Conservation (phyloP, 2,113 vertebrate species). For the Periophthalmus modestus region DNA sequence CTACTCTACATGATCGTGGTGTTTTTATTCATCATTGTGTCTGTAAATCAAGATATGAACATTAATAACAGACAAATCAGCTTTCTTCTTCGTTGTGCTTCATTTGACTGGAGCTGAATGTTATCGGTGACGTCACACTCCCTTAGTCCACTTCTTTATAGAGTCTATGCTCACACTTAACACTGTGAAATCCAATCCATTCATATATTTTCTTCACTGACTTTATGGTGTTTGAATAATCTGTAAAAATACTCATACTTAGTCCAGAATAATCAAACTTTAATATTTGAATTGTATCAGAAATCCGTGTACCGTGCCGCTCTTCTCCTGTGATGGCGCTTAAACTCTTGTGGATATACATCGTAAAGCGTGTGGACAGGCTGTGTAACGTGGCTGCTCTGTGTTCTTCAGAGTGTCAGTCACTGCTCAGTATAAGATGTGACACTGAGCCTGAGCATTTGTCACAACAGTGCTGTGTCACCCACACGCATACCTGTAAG, state of each 20-base stretch:
- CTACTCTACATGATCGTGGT: too few species aligned
- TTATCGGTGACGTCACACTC: too few species aligned
- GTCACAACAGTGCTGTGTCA: conserved; percentile 53
- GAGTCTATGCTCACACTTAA: too few species aligned
- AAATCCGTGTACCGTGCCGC: not conserved
- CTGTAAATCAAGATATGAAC: too few species aligned
- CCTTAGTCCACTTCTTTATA: too few species aligned
- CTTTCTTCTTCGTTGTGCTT: too few species aligned
- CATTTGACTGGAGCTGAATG: too few species aligned
- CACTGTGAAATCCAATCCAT: not conserved
- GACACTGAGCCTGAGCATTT: conserved; percentile 58
- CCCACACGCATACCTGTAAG: conserved; percentile 41
- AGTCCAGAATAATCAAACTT: not conserved
- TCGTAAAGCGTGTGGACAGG: conserved; percentile 48
- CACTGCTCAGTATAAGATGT: conserved; percentile 47
- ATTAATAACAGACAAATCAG: too few species aligned
- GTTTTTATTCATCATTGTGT: too few species aligned
- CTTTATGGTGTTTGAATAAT: not conserved
- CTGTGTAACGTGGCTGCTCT: conserved; percentile 35
- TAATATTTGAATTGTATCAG: not conserved
- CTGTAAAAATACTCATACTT: not conserved
- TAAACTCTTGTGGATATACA: conserved; percentile 39
- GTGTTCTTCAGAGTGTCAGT: conserved; percentile 45
- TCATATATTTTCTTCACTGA: too few species aligned
- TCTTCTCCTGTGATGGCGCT: conserved; percentile 23